Evolutionary conservation across 2,888 invertebrate species (phyloP).

Genomic region (Nemotelus pantherinus): DNA sequence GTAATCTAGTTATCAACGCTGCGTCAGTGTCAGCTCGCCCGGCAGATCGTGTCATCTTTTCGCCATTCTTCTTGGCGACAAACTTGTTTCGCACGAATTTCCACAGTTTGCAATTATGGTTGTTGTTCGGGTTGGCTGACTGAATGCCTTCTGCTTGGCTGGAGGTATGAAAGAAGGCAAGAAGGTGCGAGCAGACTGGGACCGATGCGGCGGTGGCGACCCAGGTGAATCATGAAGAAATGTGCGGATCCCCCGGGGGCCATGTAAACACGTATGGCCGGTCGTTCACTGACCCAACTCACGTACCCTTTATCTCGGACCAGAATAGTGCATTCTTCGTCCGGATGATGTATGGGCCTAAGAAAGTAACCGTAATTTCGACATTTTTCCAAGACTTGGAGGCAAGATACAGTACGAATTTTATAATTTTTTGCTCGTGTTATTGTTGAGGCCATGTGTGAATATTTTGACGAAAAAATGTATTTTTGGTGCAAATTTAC

Average conservation of each 20-base stretch:
- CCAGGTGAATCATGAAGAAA: conserved; percentile 33
- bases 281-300: conserved; percentile 39
- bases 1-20: conserved; percentile 31
- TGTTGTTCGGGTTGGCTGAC: no score
- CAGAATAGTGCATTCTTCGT: background rate
- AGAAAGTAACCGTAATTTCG: conserved; percentile 40
- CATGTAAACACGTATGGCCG: conserved; percentile 33
- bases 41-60: background rate
- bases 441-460: no score
- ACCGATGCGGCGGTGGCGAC: background rate
- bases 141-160: no score
- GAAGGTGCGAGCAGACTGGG: background rate
- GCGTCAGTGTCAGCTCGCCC: background rate
- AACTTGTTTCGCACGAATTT: background rate
- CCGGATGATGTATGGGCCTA: conserved; percentile 24
- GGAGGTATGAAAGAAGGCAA: background rate
- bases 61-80: conserved; percentile 10
- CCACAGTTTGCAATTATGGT: background rate
- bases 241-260: conserved; percentile 16
- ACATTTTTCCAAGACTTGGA: background rate
- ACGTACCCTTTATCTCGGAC: conserved; percentile 25
- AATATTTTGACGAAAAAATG: no score
- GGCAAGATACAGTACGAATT: no score
- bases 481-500: no score
- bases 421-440: no score